phyloP scores from a whole-genome alignment of 2,888 invertebrate genomes.

The Trachelus tabidus region DNA sequence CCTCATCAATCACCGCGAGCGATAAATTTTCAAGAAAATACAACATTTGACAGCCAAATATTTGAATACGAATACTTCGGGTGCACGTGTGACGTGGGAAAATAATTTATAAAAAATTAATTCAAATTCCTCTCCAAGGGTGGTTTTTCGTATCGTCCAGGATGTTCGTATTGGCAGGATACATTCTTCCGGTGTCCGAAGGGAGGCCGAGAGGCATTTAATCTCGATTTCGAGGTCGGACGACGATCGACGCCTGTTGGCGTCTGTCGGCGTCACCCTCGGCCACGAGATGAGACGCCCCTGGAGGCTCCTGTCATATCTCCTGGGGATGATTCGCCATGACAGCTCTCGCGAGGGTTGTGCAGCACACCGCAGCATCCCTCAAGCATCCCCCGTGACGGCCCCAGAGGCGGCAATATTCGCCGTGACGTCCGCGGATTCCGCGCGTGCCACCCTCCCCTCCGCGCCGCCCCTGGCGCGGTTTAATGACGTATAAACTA shows the following conservation, averaged over 20 bases:
- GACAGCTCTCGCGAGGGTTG: constrained; percentile 57
- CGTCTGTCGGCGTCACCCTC: constrained; percentile 11
- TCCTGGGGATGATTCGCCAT: constrained; percentile 62
- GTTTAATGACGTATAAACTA: constrained; percentile 67
- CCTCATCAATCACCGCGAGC: too few species aligned
- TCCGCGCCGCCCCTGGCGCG: constrained; percentile 23
- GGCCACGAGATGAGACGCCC: constrained; percentile 26
- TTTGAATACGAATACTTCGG: background rate
- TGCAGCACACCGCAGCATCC: constrained; percentile 13
- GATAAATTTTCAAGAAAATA: too few species aligned
- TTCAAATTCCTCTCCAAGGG: background rate
- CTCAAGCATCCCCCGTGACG: constrained; percentile 16
- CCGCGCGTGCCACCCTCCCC: constrained; percentile 50
- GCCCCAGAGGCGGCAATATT: constrained; percentile 52
- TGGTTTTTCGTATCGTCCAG: background rate
- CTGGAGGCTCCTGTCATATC: constrained; percentile 55
- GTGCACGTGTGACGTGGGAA: background rate
- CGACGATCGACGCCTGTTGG: constrained; percentile 1
- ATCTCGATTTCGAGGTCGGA: constrained; percentile 57
- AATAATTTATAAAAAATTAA: background rate
- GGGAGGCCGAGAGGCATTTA: constrained; percentile 47
- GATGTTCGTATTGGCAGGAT: background rate
- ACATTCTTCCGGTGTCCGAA: background rate
- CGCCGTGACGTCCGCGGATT: constrained; percentile 64
- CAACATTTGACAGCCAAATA: background rate